Base-by-base conservation (phyloP, 2,888 invertebrate genomes). In the Neuroscelio doddi region DNA sequence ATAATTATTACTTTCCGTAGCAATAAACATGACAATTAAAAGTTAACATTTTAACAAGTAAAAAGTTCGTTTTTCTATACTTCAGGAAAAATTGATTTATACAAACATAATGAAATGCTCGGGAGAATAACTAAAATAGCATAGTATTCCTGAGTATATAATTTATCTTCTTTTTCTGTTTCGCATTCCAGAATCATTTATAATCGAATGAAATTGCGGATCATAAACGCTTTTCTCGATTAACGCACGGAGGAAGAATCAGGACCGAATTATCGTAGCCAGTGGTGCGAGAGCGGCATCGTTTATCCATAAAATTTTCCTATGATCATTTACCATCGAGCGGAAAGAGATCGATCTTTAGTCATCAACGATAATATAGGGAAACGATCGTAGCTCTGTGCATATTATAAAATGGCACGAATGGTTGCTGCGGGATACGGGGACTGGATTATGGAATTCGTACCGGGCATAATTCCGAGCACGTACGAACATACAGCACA, bases 381-480 rank as follows among this genome's bases (percentile, higher is more conserved):
- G 67, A 68, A 74, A 72, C 67, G 74, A 74, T 76, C 69, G 74
- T 66, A 66, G 68, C 66, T 68, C n/a, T n/a, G n/a, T n/a, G n/a
- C n/a, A n/a, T 75, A 75, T 75, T 75, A 75, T 69, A 75, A 79
- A 79, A 76, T 73, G 63, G 68, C 64, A 72, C 64, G 67, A 47
- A 51, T 52, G 59, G 73, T 64, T 66, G 55, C 44, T 32, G 36
- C 58, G 64, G 73, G 71, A 71, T 73, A 76, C 74, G 73, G 74
- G 75, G 76, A 79, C 77, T 78, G 77, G 77, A 80, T 79, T 80
- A 80, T 76, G 78, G 80, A 78, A 77, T 79, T 79, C 75, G 75
- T 73, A 76, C 71, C 75, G 74, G 76, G 73, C n/a, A n/a, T n/a
- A 76, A 80, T 81, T 79, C 76, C 72, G 77, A 76, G n/a, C n/a